Percentiles rank a stretch among this genome's conserved stretches.
These are phyloP conservation scores for Leptinotarsa texana DNA, from an alignment of 1,140 invertebrate species.

Conservation along the genomic window DNA sequence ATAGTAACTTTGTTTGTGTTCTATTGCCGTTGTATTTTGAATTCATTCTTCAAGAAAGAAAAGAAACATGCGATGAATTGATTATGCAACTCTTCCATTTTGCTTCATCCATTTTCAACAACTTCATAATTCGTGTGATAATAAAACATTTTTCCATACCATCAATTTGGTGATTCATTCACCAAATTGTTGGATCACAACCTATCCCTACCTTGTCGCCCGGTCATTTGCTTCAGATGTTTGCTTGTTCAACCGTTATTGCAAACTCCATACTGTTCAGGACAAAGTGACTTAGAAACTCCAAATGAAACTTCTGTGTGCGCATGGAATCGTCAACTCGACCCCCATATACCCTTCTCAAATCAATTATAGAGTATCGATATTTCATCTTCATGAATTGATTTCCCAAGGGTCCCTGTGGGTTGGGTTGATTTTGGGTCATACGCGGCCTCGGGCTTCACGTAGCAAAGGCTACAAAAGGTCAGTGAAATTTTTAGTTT, in stretches of 20 bases:
- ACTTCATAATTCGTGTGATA: not conserved
- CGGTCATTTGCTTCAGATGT: slow-evolving; percentile 12
- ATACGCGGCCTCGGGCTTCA: slow-evolving; percentile 46
- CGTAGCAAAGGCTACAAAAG: slow-evolving; percentile 54
- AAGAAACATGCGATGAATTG: too few relatives aligned
- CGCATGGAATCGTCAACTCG: slow-evolving; percentile 33
- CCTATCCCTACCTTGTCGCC: slow-evolving; percentile 6
- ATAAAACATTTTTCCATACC: slow-evolving; percentile 22
- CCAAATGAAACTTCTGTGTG: slow-evolving; percentile 37
- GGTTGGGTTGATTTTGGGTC: slow-evolving; percentile 31
- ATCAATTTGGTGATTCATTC: slow-evolving; percentile 4
- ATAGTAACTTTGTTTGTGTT: slow-evolving; percentile 2
- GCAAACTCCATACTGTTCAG: slow-evolving; percentile 48
- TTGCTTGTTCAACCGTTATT: slow-evolving; percentile 39
- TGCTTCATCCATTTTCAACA: slow-evolving; percentile 7
- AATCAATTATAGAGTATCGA: not conserved
- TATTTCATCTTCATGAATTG: not conserved
- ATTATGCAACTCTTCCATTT: not conserved
- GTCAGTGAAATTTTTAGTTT: slow-evolving; percentile 45
- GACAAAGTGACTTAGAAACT: slow-evolving; percentile 24
- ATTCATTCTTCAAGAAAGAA: not conserved
- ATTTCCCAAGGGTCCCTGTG: slow-evolving; percentile 24
- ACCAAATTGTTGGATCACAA: slow-evolving; percentile 11
- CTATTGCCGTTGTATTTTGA: not conserved
- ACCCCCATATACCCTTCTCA: not conserved